Base-by-base conservation (phyloP, 2,888 invertebrate genomes). In the Atethmia centrago region DNA sequence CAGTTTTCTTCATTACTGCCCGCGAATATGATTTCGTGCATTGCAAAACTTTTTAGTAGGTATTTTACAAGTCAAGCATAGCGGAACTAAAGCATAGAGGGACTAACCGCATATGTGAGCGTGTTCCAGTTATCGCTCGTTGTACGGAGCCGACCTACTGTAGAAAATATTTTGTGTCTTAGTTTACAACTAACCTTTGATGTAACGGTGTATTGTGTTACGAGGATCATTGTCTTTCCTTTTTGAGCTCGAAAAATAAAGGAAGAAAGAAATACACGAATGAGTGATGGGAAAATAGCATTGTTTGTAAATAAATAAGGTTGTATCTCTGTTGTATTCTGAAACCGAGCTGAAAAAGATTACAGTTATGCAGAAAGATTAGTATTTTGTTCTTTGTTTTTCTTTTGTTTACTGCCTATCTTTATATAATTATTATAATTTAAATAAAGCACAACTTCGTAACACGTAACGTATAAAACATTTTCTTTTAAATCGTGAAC, bases 201-300 rank as follows among this genome's bases (percentile, higher is more conserved):
- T 61, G 68, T 58, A 62, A 31, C 49, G 19, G 12, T 55, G 67
- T 71, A 77, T 82, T 77, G 68, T 80, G 10, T 71, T 71, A 78
- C 71, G 36, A 19, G n/a, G 25, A 77, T 72, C 63, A 65, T 71
- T 82, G 67, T 61, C 3, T 70, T 51, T 51, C 16, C n/a, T 31
- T 62, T 49, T 25, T 14, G 25, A 14, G 47, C 49, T 8, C 12
- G 31, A 45, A 51, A 55, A 56, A 62, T 47, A 36, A 65, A 55
- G 10, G 12, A 45, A n/a, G 10, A 49, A 42, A 77, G 7, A 51
- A 51, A 45, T 51, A 16, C 25, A 76, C 31, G 3, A 64, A n/a
- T 51, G 31, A 51, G n/a, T 49, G 16, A 45, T 28, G 31, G 16
- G 16, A 8, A 9, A 71, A 31, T 49, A n/a, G 12, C 36, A 28